A percentile compares a stretch with the other conserved stretches of the same genome.
Evolutionary conservation across 2,888 invertebrate genomes (phyloP).

Genomic region (Callyntrura sp.): DNA sequence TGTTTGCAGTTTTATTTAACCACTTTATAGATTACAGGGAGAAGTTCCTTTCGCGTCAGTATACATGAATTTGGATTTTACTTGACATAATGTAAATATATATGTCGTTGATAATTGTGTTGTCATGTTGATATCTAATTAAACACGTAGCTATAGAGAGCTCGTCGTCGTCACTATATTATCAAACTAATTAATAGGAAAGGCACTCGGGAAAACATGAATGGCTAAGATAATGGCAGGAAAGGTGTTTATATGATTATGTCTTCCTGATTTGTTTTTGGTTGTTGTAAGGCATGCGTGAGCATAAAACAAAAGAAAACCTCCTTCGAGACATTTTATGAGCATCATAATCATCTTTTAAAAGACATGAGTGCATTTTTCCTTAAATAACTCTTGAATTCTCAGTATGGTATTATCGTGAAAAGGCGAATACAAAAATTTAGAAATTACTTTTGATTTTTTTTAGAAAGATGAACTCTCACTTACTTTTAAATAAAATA

Average conservation of each 20-base stretch:
- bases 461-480: constrained; percentile 44
- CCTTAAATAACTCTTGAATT: background rate
- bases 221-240: constrained; percentile 2
- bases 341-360: background rate
- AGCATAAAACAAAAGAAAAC: constrained; percentile 24
- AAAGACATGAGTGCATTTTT: constrained; percentile 17
- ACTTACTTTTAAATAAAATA: constrained; percentile 55
- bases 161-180: constrained; percentile 18
- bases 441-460: constrained; percentile 55
- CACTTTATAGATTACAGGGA: constrained; percentile 1
- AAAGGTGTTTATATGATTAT: constrained; percentile 41
- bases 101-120: background rate
- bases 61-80: background rate
- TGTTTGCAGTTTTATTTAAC: constrained; percentile 45
- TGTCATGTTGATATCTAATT: constrained; percentile 34
- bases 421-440: constrained; percentile 30
- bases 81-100: background rate
- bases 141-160: background rate
- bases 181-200: constrained; percentile 47
- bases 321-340: constrained; percentile 28
- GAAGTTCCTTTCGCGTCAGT: too few relatives aligned
- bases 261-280: constrained; percentile 65
- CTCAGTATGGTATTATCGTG: constrained; percentile 29
- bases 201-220: background rate
- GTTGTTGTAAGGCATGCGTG: background rate